Conservation (phyloP, 2,888 invertebrate genomes). For the Agapostemon virescens region DNA sequence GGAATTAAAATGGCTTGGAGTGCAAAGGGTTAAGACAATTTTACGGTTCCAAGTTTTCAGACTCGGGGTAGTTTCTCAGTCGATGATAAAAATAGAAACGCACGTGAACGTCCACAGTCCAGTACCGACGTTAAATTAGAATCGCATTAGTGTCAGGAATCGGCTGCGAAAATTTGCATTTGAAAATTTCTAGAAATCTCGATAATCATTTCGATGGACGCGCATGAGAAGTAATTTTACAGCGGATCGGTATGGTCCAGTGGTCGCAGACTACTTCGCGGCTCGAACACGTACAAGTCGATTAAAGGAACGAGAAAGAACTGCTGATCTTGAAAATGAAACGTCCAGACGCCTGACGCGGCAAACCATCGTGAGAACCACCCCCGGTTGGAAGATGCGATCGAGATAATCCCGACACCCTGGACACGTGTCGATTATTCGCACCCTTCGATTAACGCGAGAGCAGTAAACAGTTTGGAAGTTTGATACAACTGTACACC, state of each 20-base stretch:
- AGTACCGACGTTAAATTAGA: no score
- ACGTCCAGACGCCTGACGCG: conserved; percentile 15
- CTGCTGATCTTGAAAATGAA: conserved; percentile 39
- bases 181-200: no score
- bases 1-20: no score
- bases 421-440: conserved; percentile 57
- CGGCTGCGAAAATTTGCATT: no score
- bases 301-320: conserved; percentile 45
- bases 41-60: no score
- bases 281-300: conserved; percentile 18
- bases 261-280: background rate
- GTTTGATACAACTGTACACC: conserved; percentile 35
- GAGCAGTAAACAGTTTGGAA: conserved; percentile 29
- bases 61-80: no score
- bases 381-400: conserved; percentile 36
- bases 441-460: conserved; percentile 32
- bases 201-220: no score
- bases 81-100: no score
- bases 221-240: no score
- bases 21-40: no score
- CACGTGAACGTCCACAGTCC: no score
- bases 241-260: background rate
- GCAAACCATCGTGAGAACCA: conserved; percentile 41
- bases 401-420: conserved; percentile 47
- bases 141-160: no score